These are phyloP conservation scores for Megaceryle maxima DNA, from an alignment of 2,113 vertebrate species.

Conservation along the genomic window DNA sequence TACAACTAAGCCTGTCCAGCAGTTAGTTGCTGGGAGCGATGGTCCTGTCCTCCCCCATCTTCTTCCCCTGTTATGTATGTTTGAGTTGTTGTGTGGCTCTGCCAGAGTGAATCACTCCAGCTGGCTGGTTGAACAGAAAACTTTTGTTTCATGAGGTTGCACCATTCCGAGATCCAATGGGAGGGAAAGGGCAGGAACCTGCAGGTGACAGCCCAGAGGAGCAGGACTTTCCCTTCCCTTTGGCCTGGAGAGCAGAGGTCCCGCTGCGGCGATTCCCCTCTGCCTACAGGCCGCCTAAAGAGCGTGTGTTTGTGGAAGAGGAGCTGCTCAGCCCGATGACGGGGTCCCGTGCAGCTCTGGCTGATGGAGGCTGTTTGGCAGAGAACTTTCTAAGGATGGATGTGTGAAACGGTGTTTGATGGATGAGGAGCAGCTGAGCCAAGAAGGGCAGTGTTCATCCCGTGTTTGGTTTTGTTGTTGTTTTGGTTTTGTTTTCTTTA, in stretches of 20 bases:
- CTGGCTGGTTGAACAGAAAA: neutral
- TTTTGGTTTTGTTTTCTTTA: neutral
- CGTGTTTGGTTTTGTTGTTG: neutral
- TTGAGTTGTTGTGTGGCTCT: neutral
- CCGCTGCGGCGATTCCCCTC: rapidly evolving
- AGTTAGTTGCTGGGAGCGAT: neutral
- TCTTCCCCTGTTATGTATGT: neutral
- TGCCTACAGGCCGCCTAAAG: neutral
- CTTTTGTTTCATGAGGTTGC: neutral
- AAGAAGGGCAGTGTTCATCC: neutral
- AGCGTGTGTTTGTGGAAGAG: neutral
- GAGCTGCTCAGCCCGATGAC: neutral
- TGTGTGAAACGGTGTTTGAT: neutral
- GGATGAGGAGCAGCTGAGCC: neutral
- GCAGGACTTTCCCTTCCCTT: neutral
- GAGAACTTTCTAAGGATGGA: neutral
- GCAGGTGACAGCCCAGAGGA: neutral
- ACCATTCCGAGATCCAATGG: neutral
- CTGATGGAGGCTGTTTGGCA: neutral
- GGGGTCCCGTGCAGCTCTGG: neutral
- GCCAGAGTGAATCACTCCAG: neutral
- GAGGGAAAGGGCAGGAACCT: neutral
- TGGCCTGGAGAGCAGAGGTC: neutral
- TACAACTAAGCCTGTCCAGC: neutral
- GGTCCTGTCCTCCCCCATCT: neutral